Base-by-base conservation (phyloP, 2,888 invertebrate genomes). In the Dryadula phaetusa region DNA sequence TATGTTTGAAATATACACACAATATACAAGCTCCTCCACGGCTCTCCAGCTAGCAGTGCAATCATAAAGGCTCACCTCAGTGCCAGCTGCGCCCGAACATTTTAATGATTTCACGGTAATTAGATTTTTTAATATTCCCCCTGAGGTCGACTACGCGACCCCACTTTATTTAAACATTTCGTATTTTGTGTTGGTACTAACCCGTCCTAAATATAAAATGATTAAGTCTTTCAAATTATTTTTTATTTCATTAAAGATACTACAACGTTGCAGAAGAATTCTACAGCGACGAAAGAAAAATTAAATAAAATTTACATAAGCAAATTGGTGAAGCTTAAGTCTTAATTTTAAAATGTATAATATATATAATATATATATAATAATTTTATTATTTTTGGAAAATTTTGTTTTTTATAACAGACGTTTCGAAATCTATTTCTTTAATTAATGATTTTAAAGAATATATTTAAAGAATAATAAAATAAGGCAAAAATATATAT, bases 41-140 rank as follows among this genome's bases (percentile, higher is more conserved):
- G 14, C 49, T 64, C 28, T 49, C 52, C 62, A 58, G 16, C 40
- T 37, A 42, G 22, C 49, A 18, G 20, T 71, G 64, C 66, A 71
- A 62, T 66, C 63, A 68, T 62, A 64, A 69, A 67, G 53, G 66
- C 62, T 70, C 62, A 62, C 65, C 60, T 65, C 67, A 67, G 56
- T 64, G 66, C 69, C 75, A 74, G 73, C 73, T 76, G 75, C 72
- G 76, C 72, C 64, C 70, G 76, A 76, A 79, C 78, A 78, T 80
- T 78, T 82, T 84, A 82, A 84, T 82, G 82, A 81, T 79, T 77
- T 79, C 75, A 76, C 77, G 74, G 76, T 84, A 84, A 84, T 85
- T 84, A 84, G 81, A 79, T 75, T 82, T 85, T 82, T 81, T 81
- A 82, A 85, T 80, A 81, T 77, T 77, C 77, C 83, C 82, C 79